Conservation (phyloP, 2,888 invertebrate genomes). For the Mesopsocus fuscifrons region DNA sequence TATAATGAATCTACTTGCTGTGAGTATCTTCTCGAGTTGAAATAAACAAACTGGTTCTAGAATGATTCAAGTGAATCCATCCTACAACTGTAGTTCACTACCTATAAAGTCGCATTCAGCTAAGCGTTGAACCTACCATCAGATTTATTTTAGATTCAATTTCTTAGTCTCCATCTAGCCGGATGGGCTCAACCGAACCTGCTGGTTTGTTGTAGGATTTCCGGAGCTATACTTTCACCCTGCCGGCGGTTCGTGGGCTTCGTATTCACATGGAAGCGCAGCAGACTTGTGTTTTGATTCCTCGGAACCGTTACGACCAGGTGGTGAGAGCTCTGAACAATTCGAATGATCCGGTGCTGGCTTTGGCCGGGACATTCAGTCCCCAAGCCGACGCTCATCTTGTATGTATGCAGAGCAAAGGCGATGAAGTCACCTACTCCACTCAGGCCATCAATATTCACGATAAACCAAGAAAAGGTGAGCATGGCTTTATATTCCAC, state of each 20-base stretch:
- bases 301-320: constrained; percentile 51
- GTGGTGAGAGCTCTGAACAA: constrained; percentile 54
- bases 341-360: constrained; percentile 67
- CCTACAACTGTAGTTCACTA: too few relatives aligned
- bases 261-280: constrained; percentile 68
- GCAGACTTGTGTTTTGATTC: constrained; percentile 55
- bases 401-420: constrained; percentile 61
- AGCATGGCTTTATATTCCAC: constrained; percentile 11
- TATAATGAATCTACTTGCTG: constrained; percentile 65
- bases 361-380: constrained; percentile 65
- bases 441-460: constrained; percentile 78
- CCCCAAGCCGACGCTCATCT: constrained; percentile 65
- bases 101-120: too few relatives aligned
- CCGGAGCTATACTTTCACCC: constrained; percentile 59
- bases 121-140: not conserved
- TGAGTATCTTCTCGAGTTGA: constrained; percentile 22
- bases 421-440: constrained; percentile 55
- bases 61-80: not conserved
- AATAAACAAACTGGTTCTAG: not conserved
- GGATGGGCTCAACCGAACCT: too few relatives aligned
- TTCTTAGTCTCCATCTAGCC: too few relatives aligned
- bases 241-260: constrained; percentile 56
- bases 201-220: constrained; percentile 51
- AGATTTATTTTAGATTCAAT: constrained; percentile 4
- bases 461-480: constrained; percentile 58